Percentiles rank a stretch among this genome's conserved stretches.
Conservation (phyloP, 2,888 invertebrate species). For the Cepaea hortensis region DNA sequence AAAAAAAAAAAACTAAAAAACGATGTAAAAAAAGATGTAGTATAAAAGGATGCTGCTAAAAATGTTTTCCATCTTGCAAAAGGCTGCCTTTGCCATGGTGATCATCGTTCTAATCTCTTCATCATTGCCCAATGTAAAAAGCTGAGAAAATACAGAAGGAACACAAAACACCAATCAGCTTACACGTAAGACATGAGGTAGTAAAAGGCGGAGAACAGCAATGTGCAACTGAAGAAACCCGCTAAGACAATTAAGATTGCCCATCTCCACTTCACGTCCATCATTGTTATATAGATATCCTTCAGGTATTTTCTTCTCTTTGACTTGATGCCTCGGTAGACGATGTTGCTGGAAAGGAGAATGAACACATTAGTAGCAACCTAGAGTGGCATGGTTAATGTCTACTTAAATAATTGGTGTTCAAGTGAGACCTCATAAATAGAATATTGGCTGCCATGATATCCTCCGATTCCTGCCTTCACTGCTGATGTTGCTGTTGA, state of each 20-base stretch:
- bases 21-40: no score
- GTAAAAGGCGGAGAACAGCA: conserved; percentile 83
- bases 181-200: conserved; percentile 73
- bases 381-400: not conserved
- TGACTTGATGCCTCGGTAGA: conserved; percentile 82
- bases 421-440: no score
- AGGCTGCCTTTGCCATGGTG: no score
- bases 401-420: no score
- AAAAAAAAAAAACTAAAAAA: no score
- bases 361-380: not conserved
- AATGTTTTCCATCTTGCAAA: no score
- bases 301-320: conserved; percentile 79
- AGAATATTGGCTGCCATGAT: no score
- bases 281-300: conserved; percentile 94
- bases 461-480: no score
- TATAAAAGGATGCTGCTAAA: no score
- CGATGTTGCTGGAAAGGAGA: conserved; percentile 45
- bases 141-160: not conserved
- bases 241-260: conserved; percentile 92
- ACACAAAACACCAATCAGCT: conserved; percentile 54
- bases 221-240: conserved; percentile 90
- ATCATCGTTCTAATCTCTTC: no score
- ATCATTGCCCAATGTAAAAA: no score
- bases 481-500: no score
- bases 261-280: conserved; percentile 91